Percentiles rank a stretch among this genome's conserved stretches.
Conservation (phyloP, 2,113 vertebrate genomes). For the Spheniscus mendiculus region DNA sequence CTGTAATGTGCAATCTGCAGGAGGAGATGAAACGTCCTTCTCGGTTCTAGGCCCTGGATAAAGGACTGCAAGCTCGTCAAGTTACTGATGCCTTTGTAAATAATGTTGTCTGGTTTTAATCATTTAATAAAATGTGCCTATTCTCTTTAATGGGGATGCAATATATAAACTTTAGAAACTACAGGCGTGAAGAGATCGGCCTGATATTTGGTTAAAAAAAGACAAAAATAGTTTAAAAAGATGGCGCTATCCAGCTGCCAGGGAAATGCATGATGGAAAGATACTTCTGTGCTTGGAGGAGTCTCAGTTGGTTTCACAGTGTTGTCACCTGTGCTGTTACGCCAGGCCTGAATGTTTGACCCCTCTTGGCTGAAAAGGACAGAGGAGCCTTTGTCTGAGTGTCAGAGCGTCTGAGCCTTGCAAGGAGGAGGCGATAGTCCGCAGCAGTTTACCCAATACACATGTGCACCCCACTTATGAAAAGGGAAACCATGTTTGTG, state of each 20-base stretch:
- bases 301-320: background rate
- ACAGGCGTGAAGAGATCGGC: background rate
- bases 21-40: background rate
- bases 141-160: background rate
- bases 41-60: background rate
- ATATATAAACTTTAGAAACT: background rate
- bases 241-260: rapidly evolving
- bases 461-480: rapidly evolving
- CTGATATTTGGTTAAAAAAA: background rate
- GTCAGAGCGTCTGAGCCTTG: background rate
- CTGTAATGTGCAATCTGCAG: background rate
- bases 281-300: background rate
- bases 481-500: background rate
- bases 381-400: background rate
- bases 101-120: background rate
- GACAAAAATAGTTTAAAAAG: background rate
- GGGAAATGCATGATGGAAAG: background rate
- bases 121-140: rapidly evolving
- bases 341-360: background rate
- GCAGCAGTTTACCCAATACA: background rate
- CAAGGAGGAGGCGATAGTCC: background rate
- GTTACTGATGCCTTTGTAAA: background rate
- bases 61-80: background rate
- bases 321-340: background rate
- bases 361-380: background rate